phyloP scores from a whole-genome alignment of 1,140 invertebrate species.

The Physella acuta region DNA sequence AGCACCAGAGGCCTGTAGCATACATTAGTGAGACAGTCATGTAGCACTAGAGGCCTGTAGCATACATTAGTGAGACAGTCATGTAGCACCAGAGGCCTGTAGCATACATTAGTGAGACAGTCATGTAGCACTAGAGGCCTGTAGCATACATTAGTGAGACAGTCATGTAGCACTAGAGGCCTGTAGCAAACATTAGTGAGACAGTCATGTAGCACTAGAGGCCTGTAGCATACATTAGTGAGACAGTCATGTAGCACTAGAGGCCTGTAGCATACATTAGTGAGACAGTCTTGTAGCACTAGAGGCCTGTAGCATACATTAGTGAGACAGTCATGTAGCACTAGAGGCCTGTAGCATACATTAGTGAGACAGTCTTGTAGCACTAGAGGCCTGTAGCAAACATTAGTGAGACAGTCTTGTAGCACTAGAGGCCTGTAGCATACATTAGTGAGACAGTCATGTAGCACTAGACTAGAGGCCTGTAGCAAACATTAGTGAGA shows the following conservation, averaged over 20 bases:
- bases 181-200: slow-evolving; percentile 36
- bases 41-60: slow-evolving; percentile 47
- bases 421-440: slow-evolving; percentile 48
- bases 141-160: slow-evolving; percentile 53
- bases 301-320: slow-evolving; percentile 50
- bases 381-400: slow-evolving; percentile 55
- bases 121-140: slow-evolving; percentile 47
- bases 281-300: slow-evolving; percentile 44
- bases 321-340: slow-evolving; percentile 57
- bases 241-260: slow-evolving; percentile 55
- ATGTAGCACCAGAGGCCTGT: slow-evolving; percentile 46
- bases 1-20: slow-evolving; percentile 40
- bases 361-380: too few species aligned
- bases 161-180: slow-evolving; percentile 52
- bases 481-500: slow-evolving; percentile 31
- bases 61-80: slow-evolving; percentile 58
- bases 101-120: slow-evolving; percentile 41
- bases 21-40: slow-evolving; percentile 42
- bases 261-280: slow-evolving; percentile 43
- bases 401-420: slow-evolving; percentile 40
- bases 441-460: slow-evolving; percentile 58
- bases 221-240: slow-evolving; percentile 54
- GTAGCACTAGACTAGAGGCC: slow-evolving; percentile 43
- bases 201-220: slow-evolving; percentile 48
- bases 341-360: slow-evolving; percentile 35